Evolutionary conservation across 2,113 vertebrate genomes (phyloP), one percentile per base, ranked within the genome.

Genomic region (Amia ocellicauda): DNA sequence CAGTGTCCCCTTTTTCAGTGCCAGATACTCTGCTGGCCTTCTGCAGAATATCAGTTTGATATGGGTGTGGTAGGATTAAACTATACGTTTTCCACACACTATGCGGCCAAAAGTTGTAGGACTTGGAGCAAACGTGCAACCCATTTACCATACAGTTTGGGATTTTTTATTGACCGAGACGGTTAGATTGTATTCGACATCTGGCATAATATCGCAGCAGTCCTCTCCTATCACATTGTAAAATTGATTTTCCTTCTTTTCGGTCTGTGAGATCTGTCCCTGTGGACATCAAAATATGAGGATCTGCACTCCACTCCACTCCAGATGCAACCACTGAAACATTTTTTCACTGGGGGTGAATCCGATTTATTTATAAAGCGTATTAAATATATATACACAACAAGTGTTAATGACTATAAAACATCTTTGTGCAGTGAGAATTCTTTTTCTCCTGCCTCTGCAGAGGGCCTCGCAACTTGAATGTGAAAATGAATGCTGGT

Each of bases 1-100:
- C 83, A 84, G 79, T 84, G 77, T 93, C 86, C 77, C 69, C 70
- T 56, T 67, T 41, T 61, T 70, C 42, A 72, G 62, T 81, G 69
- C 55, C 51, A 54, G 51, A 54, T 74, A 60, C 74, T 85, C 85
- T 85, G 82, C 79, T 78, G 76, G 62, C 80, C 45, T 72, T 80
- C 62, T 58, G 41, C 43, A 62, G 62, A 78, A 68, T 75, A 54
- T 58, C 17, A 36, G 20, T 76, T 78, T 72, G 74, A 22, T 63
- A 49, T 72, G 64, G 7, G 50, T 57, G 42, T 65, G 74, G 77
- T 75, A 31, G 29, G 20, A 43, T 17, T n/a, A 24, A 54, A 36
- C n/a, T 24, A 17, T 26, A 57, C 57, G 26, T 17, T 52, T 49
- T 27, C 19, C 62, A 23, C 8, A 22, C 31, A 14, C 17, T 19